Evolutionary conservation across 2,113 vertebrate species (phyloP).

Genomic region (Suricata suricatta): DNA sequence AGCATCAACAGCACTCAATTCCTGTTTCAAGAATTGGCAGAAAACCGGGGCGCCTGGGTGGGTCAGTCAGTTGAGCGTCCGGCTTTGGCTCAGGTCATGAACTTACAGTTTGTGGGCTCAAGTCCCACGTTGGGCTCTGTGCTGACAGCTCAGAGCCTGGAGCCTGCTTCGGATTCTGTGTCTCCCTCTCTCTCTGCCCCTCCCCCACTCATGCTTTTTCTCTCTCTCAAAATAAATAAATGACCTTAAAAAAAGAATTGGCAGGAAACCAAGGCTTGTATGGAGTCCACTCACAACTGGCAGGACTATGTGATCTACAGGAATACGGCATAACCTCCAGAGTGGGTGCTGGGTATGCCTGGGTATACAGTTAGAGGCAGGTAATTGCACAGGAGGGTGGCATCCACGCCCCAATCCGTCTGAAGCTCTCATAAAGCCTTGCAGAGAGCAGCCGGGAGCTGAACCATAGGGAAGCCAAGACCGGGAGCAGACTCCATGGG

Average conservation of each 20-base stretch:
- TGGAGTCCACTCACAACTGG: not conserved
- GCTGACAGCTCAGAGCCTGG: too few relatives aligned
- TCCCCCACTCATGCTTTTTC: too few relatives aligned
- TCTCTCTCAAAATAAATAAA: too few relatives aligned
- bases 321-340: not conserved
- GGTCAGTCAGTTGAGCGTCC: too few relatives aligned
- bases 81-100: too few relatives aligned
- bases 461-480: not conserved
- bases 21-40: not conserved
- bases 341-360: not conserved
- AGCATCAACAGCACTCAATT: not conserved
- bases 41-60: not conserved
- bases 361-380: not conserved
- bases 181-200: too few relatives aligned
- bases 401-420: rapidly evolving
- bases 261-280: not conserved
- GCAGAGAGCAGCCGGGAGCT: too few relatives aligned
- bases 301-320: not conserved
- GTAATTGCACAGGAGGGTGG: not conserved
- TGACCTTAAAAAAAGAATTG: not conserved
- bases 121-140: too few relatives aligned
- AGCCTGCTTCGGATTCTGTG: too few relatives aligned
- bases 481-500: not conserved
- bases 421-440: not conserved
- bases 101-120: too few relatives aligned